These are phyloP conservation scores for zebrafish (Danio rerio) DNA, from an alignment of 2,113 vertebrate species.

Conservation along the genomic window GRCz12tu NC_133189.1:26254501-26255000, in stretches of 20 bases:
- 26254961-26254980: not conserved
- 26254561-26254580: slow-evolving; percentile 43
- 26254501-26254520: not conserved
- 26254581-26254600: slow-evolving; percentile 73
- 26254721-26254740: not conserved
- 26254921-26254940: not conserved
- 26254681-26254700: not conserved
- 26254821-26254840: not conserved
- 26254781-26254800: not conserved
- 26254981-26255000: not conserved
- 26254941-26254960: not conserved
- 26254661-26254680: not conserved
- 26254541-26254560: not conserved
- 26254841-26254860: no score
- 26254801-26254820: rapidly evolving
- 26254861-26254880: no score
- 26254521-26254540: not conserved
- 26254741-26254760: not conserved
- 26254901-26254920: not conserved
- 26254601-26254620: slow-evolving; percentile 68
- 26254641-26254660: not conserved
- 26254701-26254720: not conserved
- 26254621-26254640: slow-evolving; percentile 55
- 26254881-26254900: no score
- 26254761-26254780: not conserved